Evolutionary conservation across 2,888 invertebrate species (phyloP), one percentile per base, ranked within the genome.

Genomic region (Xanthorhoe spadicearia): DNA sequence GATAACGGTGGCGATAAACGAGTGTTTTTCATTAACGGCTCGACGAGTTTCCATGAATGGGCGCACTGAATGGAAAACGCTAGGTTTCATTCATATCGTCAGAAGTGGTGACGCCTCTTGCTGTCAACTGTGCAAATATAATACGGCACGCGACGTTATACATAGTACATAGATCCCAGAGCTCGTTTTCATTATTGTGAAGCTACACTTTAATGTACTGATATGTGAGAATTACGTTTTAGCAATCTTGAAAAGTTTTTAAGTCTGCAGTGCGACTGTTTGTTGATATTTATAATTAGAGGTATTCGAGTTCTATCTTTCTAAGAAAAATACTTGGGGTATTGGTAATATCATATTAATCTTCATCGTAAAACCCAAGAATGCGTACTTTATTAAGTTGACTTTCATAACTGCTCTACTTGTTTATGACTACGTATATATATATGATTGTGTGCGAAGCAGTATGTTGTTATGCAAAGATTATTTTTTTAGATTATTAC

Each of bases 21-120:
- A 80, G 83, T 83, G 85, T 88, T 92, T 92, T 92, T 92, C 91
- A 92, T 91, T 88, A 92, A 90, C 85, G 84, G 85, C 82, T 77
- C 84, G 84, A 78, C 88, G 85, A 85, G 88, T 92, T 92, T 92
- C 92, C 92, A 89, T 93, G 90, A 93, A 92, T 92, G 92, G 90
- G 75, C 81, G 82, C 78, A 74, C 81, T 90, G 84, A 91, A 92
- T 92, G 90, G 86, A 92, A 92, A 91, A 89, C 86, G 84, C 82
- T 84, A 82, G 81, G 83, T 80, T 84, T 86, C 88, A 90, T 91
- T 90, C 90, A 90, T 76, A 89, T 76, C 61, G 80, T 60, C 73
- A 75, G 75, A 73, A 75, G 64, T 69, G 68, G 73, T 74, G 73
- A 64, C 78, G 78, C 73, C 72, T 75, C 75, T 72, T 72, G 71